Conservation (phyloP, 2,888 invertebrate genomes). For the Steinernema hermaphroditum region DNA sequence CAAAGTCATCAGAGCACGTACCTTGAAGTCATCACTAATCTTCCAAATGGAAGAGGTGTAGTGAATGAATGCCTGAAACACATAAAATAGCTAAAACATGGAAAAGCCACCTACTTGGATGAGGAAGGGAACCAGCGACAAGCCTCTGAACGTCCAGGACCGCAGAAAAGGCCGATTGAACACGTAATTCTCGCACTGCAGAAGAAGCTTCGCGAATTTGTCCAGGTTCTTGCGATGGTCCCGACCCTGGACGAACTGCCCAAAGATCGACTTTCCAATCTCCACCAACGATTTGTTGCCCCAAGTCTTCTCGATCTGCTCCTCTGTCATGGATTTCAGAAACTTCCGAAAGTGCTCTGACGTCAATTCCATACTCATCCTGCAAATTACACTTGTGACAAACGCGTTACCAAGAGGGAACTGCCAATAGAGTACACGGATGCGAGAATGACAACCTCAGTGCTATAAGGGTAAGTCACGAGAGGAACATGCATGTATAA, state of each 20-base stretch:
- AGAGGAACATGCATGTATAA: neutral
- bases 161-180: neutral
- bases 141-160: neutral
- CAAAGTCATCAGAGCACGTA: neutral
- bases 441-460: neutral
- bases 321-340: too few species aligned
- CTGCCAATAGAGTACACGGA: neutral
- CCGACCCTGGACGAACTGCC: neutral
- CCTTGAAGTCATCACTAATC: neutral
- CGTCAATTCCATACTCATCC: too few species aligned
- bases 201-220: neutral
- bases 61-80: neutral
- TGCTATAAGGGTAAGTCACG: neutral
- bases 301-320: too few species aligned
- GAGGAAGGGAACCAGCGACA: neutral
- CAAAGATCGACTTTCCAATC: neutral
- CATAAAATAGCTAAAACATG: neutral
- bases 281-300: neutral
- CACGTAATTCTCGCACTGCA: neutral
- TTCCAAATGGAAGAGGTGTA: neutral
- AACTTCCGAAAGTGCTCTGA: too few species aligned
- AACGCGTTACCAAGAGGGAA: too few species aligned
- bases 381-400: too few species aligned
- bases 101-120: neutral
- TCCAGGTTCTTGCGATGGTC: neutral